Base-by-base conservation (phyloP, 1,140 invertebrate genomes). In the Papilio glaucus region DNA sequence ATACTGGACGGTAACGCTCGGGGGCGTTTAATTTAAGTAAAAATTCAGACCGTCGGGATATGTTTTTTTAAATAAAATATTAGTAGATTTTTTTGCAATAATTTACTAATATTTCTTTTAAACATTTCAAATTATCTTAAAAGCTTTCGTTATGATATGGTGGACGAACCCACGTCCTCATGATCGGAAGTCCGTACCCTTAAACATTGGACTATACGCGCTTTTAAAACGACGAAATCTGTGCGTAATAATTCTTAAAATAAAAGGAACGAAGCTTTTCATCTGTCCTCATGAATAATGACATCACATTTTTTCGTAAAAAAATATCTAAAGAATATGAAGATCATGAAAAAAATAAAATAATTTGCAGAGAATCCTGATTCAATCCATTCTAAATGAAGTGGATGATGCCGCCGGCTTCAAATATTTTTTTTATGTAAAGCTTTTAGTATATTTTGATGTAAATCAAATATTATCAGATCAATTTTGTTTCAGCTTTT, bases 391-490 rank as follows among this genome's bases (percentile, higher is more conserved):
- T n/a, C 15, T 49, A 21, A 49, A 49, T 21, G 18, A 53, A 53
- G 21, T 53, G 21, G 9, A 0, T 26, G 49, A 24, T 45, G 6
- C n/a, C 21, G 18, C 21, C 9, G 49, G 21, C 12, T 53, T 53
- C 10, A 53, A 53, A 24, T 53, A n/a, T n/a, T 1, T 45, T 45
- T 53, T 53, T 10, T 18, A 53, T 53, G 49, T 24, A 53, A 24
- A 53, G 49, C 49, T 53, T 53, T 53, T 18, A 45, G 42, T 33
- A 33, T 6, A 15, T 45, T 45, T 45, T 45, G 5, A 45, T 45
- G 42, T 15, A 45, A 45, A 45, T 45, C 42, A 45, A 45, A 45
- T 45, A 15, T 45, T 45, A 45, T 45, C 15, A 45, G 42, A 45
- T 45, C n/a, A 45, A 45, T 45, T 45, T 45, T 18, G 6, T 33